Conservation (phyloP, 2,888 invertebrate genomes). For the Argyra leucocephala region DNA sequence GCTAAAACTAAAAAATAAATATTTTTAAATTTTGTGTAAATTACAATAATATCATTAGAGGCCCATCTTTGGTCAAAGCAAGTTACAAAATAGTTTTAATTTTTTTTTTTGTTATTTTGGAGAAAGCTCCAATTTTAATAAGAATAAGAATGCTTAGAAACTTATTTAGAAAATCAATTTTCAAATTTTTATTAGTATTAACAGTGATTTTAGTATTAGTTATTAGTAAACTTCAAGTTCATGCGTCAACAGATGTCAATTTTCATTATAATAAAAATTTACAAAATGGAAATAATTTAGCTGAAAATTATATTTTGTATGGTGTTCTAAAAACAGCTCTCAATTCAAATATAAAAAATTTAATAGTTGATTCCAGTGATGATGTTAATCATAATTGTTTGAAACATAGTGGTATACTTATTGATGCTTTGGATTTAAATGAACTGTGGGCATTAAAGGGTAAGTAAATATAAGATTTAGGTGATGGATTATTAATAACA, state of each 20-base stretch:
- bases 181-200: neutral
- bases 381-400: neutral
- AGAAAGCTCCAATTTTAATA: neutral
- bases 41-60: neutral
- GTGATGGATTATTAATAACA: no score
- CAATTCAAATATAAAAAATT: no score
- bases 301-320: neutral
- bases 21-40: no score
- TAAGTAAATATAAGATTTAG: no score
- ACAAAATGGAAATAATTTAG: neutral
- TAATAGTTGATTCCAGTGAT: neutral
- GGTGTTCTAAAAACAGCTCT: neutral
- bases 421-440: neutral
- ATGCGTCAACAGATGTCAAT: neutral
- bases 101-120: neutral
- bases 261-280: neutral
- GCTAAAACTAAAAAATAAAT: no score
- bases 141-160: neutral
- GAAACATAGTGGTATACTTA: neutral
- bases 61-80: neutral
- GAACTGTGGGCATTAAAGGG: conserved; percentile 1
- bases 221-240: neutral
- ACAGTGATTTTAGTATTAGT: neutral
- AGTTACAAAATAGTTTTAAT: neutral
- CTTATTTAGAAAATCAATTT: neutral